Percentiles rank a stretch among this genome's conserved stretches.
phyloP scores from a whole-genome alignment of 2,797 vertebrate species.

The Emydoidea blandingii region DNA sequence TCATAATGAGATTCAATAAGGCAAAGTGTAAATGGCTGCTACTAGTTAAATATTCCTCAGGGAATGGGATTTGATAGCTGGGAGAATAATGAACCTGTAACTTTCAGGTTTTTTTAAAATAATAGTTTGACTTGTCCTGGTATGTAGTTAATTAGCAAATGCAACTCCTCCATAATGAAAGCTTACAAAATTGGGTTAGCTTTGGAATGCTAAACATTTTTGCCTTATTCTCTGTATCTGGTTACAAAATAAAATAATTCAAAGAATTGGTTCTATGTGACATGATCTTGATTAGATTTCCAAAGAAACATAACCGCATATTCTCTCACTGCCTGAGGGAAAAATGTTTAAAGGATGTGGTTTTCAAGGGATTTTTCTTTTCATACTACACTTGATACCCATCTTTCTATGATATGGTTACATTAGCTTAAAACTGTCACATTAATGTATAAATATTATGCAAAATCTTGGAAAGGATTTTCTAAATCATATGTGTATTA shows the following conservation, averaged over 20 bases:
- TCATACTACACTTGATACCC: neutral
- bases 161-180: constrained; percentile 62
- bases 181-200: constrained; percentile 46
- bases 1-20: constrained; percentile 68
- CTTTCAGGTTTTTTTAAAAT: constrained; percentile 74
- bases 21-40: constrained; percentile 63
- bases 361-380: neutral
- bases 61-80: constrained; percentile 38
- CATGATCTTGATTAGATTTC: neutral
- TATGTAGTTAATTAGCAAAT: constrained; percentile 69
- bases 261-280: neutral
- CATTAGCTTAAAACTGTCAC: constrained; percentile 3
- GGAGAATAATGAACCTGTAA: constrained; percentile 67
- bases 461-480: neutral
- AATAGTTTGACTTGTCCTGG: constrained; percentile 56
- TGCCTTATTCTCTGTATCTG: neutral
- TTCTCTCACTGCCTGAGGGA: neutral
- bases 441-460: constrained; percentile 14
- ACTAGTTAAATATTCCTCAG: constrained; percentile 65
- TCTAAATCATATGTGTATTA: neutral
- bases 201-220: constrained; percentile 57
- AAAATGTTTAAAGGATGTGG: neutral
- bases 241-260: neutral
- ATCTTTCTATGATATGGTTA: neutral
- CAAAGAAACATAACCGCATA: neutral